Base-by-base conservation (phyloP, 2,113 vertebrate species). In the Trachemys scripta region DNA sequence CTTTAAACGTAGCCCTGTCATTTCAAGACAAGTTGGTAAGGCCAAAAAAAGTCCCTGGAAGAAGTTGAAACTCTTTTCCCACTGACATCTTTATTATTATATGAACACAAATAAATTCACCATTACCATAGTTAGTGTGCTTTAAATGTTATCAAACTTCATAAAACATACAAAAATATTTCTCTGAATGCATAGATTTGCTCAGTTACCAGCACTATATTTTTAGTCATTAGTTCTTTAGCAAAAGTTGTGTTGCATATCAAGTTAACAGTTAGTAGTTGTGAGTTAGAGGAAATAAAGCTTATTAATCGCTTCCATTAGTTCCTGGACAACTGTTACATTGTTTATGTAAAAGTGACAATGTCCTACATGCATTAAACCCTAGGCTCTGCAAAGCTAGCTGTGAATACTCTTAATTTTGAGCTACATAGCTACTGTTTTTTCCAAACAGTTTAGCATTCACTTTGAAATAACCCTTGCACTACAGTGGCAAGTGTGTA, bases 151-250 rank as follows among this genome's bases (percentile, higher is more conserved):
- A 95, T 93, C 90, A 97, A 96, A 97, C 90, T 95, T 79, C 94
- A 95, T 93, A 95, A 95, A 97, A 97, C 54, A 92, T 97, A 96
- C 54, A 98, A 98, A 98, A 97, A 97, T 97, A 98, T 49, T 94
- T 94, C 90, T 97, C 93, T 97, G 94, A 95, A 95, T 97, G 95
- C 97, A 97, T 96, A 97, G 95, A 92, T 57, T 81, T 85, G 81
- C 38, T 94, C 87, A 92, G 45, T 65, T 91, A 62, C 7, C 80
- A 65, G 93, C 89, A 95, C 89, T 95, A 54, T 90, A 38, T 57
- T 89, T 29, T 17, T 84, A 10, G 42, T 54, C 6, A 27, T 24
- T 78, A 76, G 69, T 22, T 29, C 31, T 27, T 76, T 76, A 92
- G 31, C 81, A 88, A 82, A 81, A 35, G 51, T 95, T 85, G 86